Evolutionary conservation across 2,888 invertebrate species (phyloP), one percentile per base, ranked within the genome.

Genomic region (Drosophila fulvimacula): DNA sequence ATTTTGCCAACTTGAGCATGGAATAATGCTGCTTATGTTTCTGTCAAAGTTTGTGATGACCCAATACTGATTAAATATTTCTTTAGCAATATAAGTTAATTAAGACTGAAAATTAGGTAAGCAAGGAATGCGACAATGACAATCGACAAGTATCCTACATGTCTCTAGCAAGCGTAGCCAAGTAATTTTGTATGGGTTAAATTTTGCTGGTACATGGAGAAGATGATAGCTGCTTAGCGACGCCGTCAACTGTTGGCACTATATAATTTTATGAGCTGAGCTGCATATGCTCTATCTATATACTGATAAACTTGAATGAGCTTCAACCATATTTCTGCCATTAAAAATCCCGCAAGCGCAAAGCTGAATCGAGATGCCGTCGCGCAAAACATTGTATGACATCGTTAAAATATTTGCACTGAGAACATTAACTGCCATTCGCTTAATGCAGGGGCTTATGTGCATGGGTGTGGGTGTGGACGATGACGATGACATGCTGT

Each of bases 351-450:
- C 36, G 19, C 51, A 15, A 49, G 19, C n/a, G 6, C 41, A 9
- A 36, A 39, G 11, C n/a, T 34, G 49, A 32, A 48, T 13, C 17
- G 24, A 27, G 65, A 34, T 64, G 39, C 19, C 39, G 17, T 11
- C 19, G 39, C 17, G 36, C 21, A 55, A 59, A 63, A 70, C 68
- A 69, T 80, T 38, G 38, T 57, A 62, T 65, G 73, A 58, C 83
- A 69, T 87, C 73, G 82, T 73, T 82, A 71, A 82, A 82, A 82
- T 82, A 72, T 79, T 87, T 87, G 76, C 67, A 65, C 51, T 53
- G 58, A 30, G 56, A 62, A 71, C 73, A 84, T 81, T 84, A 79
- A 84, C 79, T 79, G 72, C 44, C 65, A 51, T 62, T 24, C 62
- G 66, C 69, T 76, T 71, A 79, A 79, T 82, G 62, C 63, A 52